These are phyloP conservation scores for Oscheius sp. DNA, from an alignment of 2,888 invertebrate genomes.

Conservation along the genomic window DNA sequence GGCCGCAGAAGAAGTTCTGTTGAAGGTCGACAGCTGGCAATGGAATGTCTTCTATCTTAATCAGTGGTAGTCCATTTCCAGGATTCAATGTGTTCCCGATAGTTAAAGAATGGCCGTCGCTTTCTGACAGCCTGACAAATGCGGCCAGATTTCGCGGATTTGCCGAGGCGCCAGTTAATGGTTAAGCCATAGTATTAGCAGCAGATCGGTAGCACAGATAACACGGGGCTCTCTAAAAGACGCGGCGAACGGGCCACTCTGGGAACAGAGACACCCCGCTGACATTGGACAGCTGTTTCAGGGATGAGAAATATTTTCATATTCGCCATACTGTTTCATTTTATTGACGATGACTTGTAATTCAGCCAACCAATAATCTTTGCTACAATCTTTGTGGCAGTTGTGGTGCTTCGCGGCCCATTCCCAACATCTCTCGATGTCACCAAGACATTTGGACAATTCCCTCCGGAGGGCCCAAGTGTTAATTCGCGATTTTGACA, in stretches of 20 bases:
- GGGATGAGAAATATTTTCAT: too few species aligned
- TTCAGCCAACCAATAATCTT: not conserved
- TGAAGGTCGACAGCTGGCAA: constrained; percentile 13
- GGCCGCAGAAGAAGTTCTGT: constrained; percentile 23
- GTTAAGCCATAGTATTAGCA: constrained; percentile 31
- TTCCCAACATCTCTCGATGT: constrained; percentile 10
- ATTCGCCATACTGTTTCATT: too few species aligned
- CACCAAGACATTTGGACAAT: constrained; percentile 20
- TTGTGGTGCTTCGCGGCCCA: constrained; percentile 3
- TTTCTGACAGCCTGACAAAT: constrained; percentile 34
- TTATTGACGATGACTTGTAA: too few species aligned
- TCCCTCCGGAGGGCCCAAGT: constrained; percentile 15
- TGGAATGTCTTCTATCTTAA: constrained; percentile 14
- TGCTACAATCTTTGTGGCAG: not conserved
- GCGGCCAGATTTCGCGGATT: constrained; percentile 37
- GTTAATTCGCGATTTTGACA: constrained; percentile 38
- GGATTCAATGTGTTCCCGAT: constrained; percentile 10
- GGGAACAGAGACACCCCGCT: not conserved
- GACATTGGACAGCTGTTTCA: not conserved
- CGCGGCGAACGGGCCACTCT: not conserved
- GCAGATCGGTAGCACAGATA: constrained; percentile 37
- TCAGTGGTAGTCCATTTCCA: constrained; percentile 4
- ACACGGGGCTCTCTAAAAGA: not conserved
- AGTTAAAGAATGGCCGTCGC: constrained; percentile 9
- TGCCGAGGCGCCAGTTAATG: constrained; percentile 34